phyloP scores from a whole-genome alignment of 2,113 vertebrate species.

The Alces alces region DNA sequence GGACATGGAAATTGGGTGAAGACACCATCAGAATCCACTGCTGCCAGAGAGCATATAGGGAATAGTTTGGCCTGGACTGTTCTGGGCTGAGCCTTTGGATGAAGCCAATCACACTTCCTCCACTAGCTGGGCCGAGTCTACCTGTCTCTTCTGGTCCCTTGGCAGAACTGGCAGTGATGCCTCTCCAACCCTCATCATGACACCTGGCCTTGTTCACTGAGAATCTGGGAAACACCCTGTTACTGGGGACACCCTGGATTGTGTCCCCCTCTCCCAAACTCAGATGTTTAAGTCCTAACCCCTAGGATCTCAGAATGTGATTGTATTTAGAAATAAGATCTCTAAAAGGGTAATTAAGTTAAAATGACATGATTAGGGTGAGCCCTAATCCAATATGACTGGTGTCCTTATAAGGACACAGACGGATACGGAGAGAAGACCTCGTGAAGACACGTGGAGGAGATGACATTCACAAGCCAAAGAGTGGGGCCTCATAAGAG shows the following conservation, averaged over 20 bases:
- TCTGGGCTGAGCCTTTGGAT: not conserved
- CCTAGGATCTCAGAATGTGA: not conserved
- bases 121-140: not conserved
- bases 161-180: not conserved
- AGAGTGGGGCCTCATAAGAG: not conserved
- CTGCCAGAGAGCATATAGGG: not conserved
- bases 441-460: not conserved
- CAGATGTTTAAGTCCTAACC: not conserved
- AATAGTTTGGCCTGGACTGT: not conserved
- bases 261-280: not conserved
- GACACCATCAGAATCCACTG: not conserved
- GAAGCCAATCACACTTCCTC: not conserved
- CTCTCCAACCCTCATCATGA: not conserved
- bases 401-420: not conserved
- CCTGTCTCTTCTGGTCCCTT: not conserved
- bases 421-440: not conserved
- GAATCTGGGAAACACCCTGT: not conserved
- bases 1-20: not conserved
- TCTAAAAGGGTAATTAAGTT: conserved; percentile 9
- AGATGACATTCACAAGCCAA: not conserved
- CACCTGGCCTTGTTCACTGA: not conserved
- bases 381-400: not conserved
- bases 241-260: not conserved
- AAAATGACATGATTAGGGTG: not conserved
- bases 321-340: not conserved